Evolutionary conservation across 2,797 vertebrate genomes (phyloP), one percentile per base, ranked within the genome.

Genomic region (Myoxocephalus aenaeus): DNA sequence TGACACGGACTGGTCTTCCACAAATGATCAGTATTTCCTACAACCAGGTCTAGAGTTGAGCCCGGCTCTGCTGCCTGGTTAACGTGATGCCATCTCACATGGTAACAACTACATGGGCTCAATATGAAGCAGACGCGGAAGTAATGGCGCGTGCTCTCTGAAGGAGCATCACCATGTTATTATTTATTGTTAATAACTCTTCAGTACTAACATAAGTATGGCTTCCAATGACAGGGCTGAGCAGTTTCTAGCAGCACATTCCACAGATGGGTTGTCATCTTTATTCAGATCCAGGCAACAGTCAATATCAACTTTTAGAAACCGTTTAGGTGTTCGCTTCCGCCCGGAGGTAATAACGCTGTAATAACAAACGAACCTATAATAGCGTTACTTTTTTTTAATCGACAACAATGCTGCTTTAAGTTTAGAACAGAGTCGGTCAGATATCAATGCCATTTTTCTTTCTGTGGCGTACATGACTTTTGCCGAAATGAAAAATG

Each of bases 51-150:
- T 20, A 0, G 18, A 65, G n/a, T 44, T 25, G 11, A n/a, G 29
- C 46, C 44, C 13, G 57, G 10, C 59, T 56, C 46, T 61, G 65
- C 34, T 36, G 34, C 14, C n/a, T 42, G 4, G 20, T 38, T 27
- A 54, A 44, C 64, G 51, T 18, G 53, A 63, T 56, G 61, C 2
- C 51, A 22, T 4, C 14, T 6, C 40, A 48, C 65, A 50, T 6
- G 27, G 6, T 1, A 20, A 17, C 63, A 58, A 38, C 72, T 46
- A 51, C 38, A 82, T 3, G 15, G 15, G 7, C 11, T 61, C 22
- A 1, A 20, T 18, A 44, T 54, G 13, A 62, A 18, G 51, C 70
- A 70, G 70, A 87, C 15, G 50, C 84, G 87, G 89, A 90, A 89
- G 89, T 81, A 9, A 48, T 10, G 57, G 75, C 59, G 72, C 74